Evolutionary conservation across 2,797 vertebrate genomes (phyloP), one percentile per base, ranked within the genome.

Genomic region (Harpagifer antarcticus): DNA sequence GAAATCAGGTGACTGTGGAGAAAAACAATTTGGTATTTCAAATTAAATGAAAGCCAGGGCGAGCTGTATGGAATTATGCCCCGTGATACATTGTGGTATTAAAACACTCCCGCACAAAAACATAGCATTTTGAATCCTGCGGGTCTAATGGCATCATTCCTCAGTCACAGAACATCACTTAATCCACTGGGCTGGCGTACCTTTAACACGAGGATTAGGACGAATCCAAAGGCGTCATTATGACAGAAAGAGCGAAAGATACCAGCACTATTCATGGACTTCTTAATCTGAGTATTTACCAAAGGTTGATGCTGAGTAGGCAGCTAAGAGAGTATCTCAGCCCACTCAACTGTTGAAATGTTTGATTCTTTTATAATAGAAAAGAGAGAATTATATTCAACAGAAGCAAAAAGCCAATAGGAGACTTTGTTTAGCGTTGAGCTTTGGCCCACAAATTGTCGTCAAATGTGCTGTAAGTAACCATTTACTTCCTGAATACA

Each of bases 211-310:
- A 71, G 86, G 91, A 93, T 93, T 92, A 92, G 68, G 68, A 84
- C 84, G 79, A 88, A 89, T 92, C 84, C 86, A 88, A 91, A 87
- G 76, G 82, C 74, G 81, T 84, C 85, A 85, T 87, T 83, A 82
- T 77, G 81, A 92, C 86, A 87, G 84, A 86, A 79, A 86, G 84
- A 91, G 78, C 82, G 79, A 68, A 84, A 87, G 85, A 91, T 81
- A 85, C 60, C 81, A 8, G 66, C 60, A 27, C 76, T 81, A 83
- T 93, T 94, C 88, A 87, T 63, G 68, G 72, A 86, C 80, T 78
- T 81, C 77, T 85, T 92, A 90, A 92, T 92, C 90, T 87, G 86
- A 90, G 86, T 89, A 82, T 92, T 92, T 91, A 93, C 88, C 80
- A 87, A 89, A 91, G 85, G 88, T 90, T 89, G 88, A 78, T 89